A percentile compares a stretch with the other conserved stretches of the same genome.
These are phyloP conservation scores for Chaenodraco wilsoni DNA, from an alignment of 2,797 vertebrate species.

Conservation along the genomic window DNA sequence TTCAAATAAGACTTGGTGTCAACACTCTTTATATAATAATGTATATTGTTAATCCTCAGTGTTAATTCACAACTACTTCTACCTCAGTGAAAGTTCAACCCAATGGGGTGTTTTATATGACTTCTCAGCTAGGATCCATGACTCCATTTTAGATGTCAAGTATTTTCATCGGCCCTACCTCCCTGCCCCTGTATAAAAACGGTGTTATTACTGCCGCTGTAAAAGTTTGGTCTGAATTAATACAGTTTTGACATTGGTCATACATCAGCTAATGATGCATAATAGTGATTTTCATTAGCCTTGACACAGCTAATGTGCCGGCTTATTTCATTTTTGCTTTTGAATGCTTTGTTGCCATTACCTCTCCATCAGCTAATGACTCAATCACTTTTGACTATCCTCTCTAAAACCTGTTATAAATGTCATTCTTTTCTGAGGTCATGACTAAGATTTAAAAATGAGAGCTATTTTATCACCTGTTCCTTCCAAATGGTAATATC, in stretches of 20 bases:
- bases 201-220: neutral
- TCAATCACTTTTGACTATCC: neutral
- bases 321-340: slow-evolving; percentile 42
- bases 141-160: neutral
- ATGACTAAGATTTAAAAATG: neutral
- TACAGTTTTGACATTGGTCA: slow-evolving; percentile 29
- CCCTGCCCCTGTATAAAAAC: neutral
- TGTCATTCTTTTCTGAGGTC: neutral
- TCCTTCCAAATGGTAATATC: slow-evolving; percentile 12
- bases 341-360: slow-evolving; percentile 42
- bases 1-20: neutral
- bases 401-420: slow-evolving; percentile 6
- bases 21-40: neutral
- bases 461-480: slow-evolving; percentile 2
- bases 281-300: slow-evolving; percentile 39
- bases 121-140: slow-evolving; percentile 3
- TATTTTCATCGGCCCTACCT: neutral
- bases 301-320: slow-evolving; percentile 35
- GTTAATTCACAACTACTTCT: neutral
- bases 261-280: slow-evolving; percentile 43
- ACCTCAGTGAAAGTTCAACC: neutral
- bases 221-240: slow-evolving; percentile 18
- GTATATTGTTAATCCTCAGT: neutral
- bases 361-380: slow-evolving; percentile 24
- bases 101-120: neutral